A percentile compares a stretch with the other conserved stretches of the same genome.
These are phyloP conservation scores for Rhea pennata DNA, from an alignment of 2,113 vertebrate genomes.

Conservation along the genomic window DNA sequence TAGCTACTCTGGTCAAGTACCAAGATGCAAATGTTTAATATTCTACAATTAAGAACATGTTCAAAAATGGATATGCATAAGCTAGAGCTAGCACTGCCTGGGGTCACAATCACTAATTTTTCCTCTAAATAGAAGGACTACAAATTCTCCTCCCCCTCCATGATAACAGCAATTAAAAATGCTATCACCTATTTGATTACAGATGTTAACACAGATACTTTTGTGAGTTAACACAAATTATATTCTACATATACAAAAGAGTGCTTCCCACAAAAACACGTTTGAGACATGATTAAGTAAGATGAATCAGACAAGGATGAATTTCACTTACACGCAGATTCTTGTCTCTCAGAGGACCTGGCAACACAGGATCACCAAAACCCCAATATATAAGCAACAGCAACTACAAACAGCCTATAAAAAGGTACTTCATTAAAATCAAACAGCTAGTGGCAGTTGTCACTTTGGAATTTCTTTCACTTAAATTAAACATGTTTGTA, in stretches of 20 bases:
- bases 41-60: background rate
- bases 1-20: background rate
- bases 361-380: background rate
- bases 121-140: background rate
- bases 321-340: background rate
- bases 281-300: background rate
- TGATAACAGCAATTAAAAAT: background rate
- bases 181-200: background rate
- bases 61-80: background rate
- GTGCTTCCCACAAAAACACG: background rate
- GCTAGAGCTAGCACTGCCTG: background rate
- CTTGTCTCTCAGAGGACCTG: background rate
- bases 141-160: background rate
- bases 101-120: background rate
- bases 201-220: background rate
- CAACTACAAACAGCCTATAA: background rate
- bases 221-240: background rate
- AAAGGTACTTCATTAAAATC: background rate
- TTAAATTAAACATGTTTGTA: background rate
- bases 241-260: background rate
- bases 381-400: background rate
- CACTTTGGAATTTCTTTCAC: background rate
- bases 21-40: background rate
- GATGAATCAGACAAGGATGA: background rate
- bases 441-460: background rate